Evolutionary conservation across 2,888 invertebrate genomes (phyloP), one percentile per base, ranked within the genome.

Genomic region (Schizotus pectinicornis): DNA sequence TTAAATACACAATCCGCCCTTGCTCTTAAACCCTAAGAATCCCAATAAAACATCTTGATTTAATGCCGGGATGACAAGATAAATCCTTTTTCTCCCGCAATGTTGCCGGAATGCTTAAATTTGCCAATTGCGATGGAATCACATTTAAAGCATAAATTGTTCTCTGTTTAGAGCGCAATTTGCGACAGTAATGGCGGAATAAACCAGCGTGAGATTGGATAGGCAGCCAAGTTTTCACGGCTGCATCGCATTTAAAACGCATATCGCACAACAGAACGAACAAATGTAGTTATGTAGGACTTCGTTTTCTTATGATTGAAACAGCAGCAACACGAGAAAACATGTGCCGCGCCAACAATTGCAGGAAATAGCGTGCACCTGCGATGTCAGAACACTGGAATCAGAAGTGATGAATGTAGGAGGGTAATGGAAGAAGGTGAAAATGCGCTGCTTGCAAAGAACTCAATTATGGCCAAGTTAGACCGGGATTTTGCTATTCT

Each of bases 241-340:
- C 22, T 22, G 22, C 5, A 22, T 22, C 22, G 22, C 22, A 6
- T 43, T 32, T 31, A 7, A 13, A 31, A 43, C 43, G 12, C 12
- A 32, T 30, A 33, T 13, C 13, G 6, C 22, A 12, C 6, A 32
- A 11, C 3, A 12, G 9, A 31, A 8, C 12, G 33, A 43, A 43
- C 30, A 30, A 43, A 43, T 43, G 33, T 12, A 43, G 8, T 43
- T 7, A 31, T 11, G 30, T 30, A 31, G 30, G 7, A 42, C 42
- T 13, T 9, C 12, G 33, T 43, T 43, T 43, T 43, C 43, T 1
- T 43, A 43, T 31, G 31, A 43, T 43, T 43, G 43, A 43, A 43
- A 32, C 43, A 43, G 31, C 8, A 43, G 32, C 12, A 43, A 43
- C 8, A 9, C 8, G 9, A 43, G n/a, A 32, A 32, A 8, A 31